phyloP scores from a whole-genome alignment of 2,888 invertebrate genomes.

The Perithous albicinctus region DNA sequence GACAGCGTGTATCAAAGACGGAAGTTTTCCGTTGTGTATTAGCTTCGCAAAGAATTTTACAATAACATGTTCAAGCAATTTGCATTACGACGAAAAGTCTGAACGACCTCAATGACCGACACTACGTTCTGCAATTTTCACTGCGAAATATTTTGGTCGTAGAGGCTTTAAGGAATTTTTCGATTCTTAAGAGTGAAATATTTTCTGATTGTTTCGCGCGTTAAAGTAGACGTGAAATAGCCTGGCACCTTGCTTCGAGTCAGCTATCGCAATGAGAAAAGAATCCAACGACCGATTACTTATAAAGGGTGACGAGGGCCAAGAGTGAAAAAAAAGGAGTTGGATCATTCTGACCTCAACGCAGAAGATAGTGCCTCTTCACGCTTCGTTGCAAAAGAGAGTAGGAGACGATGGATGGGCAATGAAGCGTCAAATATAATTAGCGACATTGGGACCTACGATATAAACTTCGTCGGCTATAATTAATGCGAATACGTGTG shows the following conservation, averaged over 20 bases:
- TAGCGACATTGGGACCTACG: conserved; percentile 55
- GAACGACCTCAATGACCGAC: conserved; percentile 25
- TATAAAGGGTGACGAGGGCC: conserved; percentile 39
- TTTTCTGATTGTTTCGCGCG: conserved; percentile 3
- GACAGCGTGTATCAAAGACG: neutral
- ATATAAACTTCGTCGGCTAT: conserved; percentile 58
- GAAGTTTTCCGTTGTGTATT: conserved; percentile 24
- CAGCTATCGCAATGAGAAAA: conserved; percentile 49
- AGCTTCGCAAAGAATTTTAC: neutral
- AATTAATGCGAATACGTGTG: conserved; percentile 50
- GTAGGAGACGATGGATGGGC: conserved; percentile 49
- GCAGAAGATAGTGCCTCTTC: conserved; percentile 22
- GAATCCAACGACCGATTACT: conserved; percentile 41
- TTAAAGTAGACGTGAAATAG: conserved; percentile 39
- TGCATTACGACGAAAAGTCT: neutral
- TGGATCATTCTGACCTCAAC: conserved; percentile 9
- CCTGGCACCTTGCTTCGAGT: conserved; percentile 41
- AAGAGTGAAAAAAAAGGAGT: conserved; percentile 12
- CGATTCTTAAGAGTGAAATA: conserved; percentile 1
- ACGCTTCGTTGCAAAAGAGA: conserved; percentile 56
- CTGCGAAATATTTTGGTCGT: conserved; percentile 10
- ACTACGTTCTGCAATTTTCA: conserved; percentile 31
- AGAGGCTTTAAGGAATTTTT: neutral
- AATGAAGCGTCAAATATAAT: conserved; percentile 66
- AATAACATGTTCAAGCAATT: neutral